Percentiles rank a stretch among this genome's conserved stretches.
Conservation (phyloP, 2,888 invertebrate genomes). For the Alentia gelatinosa region DNA sequence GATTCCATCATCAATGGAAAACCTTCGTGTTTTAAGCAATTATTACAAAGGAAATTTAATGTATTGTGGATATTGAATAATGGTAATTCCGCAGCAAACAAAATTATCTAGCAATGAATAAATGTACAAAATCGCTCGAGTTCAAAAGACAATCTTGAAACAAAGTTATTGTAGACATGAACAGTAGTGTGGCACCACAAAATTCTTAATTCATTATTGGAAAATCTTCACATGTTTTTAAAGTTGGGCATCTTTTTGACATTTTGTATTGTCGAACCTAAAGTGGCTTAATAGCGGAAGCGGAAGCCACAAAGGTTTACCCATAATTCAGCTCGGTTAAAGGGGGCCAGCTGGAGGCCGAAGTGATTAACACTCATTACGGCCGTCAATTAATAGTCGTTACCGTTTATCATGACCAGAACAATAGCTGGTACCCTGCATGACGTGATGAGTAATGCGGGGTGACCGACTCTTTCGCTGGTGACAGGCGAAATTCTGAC, state of each 20-base stretch:
- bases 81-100: too few relatives aligned
- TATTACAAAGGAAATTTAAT: too few relatives aligned
- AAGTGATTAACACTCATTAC: slow-evolving; percentile 30
- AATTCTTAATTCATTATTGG: too few relatives aligned
- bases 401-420: slow-evolving; percentile 38
- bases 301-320: neutral
- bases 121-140: too few relatives aligned
- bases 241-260: neutral
- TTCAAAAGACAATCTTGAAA: too few relatives aligned
- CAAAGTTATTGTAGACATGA: too few relatives aligned
- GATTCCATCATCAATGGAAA: too few relatives aligned
- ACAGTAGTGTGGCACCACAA: too few relatives aligned
- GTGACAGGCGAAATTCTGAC: neutral
- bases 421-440: slow-evolving; percentile 1
- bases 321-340: slow-evolving; percentile 34
- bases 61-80: too few relatives aligned
- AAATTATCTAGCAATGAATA: too few relatives aligned
- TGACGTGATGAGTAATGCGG: slow-evolving; percentile 32
- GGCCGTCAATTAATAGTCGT: slow-evolving; percentile 16
- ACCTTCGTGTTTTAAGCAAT: too few relatives aligned
- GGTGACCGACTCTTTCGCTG: neutral
- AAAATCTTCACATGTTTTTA: too few relatives aligned
- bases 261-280: neutral
- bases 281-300: neutral
- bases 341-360: neutral